Conservation (phyloP, 2,797 vertebrate species). For the Muscicapa comitata region DNA sequence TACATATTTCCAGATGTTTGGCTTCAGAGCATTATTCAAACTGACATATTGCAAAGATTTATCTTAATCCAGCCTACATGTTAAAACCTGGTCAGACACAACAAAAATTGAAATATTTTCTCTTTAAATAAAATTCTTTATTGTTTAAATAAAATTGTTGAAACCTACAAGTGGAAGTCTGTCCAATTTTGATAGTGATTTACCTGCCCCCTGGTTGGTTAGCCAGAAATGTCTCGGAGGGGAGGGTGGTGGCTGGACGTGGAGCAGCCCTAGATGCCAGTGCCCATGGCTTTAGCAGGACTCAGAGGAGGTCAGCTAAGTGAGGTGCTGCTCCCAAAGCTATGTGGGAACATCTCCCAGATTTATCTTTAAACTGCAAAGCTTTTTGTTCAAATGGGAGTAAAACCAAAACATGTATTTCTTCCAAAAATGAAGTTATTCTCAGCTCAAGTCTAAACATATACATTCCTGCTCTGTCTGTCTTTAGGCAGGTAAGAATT, state of each 20-base stretch:
- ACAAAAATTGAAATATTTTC: background rate
- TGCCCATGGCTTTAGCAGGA: background rate
- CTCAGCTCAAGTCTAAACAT: background rate
- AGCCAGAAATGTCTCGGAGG: background rate
- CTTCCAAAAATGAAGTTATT: background rate
- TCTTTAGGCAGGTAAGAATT: background rate
- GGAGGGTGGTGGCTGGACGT: background rate
- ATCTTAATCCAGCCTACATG: background rate
- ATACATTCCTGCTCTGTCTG: background rate
- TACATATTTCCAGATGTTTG: slow-evolving; percentile 64
- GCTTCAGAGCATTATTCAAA: slow-evolving; percentile 40
- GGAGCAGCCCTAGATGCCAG: background rate
- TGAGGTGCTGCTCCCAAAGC: background rate
- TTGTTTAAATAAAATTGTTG: background rate
- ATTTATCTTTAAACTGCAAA: background rate
- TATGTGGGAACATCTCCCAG: background rate
- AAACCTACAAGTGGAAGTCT: background rate
- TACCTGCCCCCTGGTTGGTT: background rate
- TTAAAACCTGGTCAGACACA: background rate
- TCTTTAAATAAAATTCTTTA: background rate
- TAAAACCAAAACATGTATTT: background rate
- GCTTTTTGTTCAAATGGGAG: background rate
- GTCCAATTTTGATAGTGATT: background rate
- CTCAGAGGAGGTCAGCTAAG: background rate
- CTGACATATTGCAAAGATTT: slow-evolving; percentile 13